These are phyloP conservation scores for Solen grandis DNA, from an alignment of 1,140 invertebrate species.

Conservation along the genomic window DNA sequence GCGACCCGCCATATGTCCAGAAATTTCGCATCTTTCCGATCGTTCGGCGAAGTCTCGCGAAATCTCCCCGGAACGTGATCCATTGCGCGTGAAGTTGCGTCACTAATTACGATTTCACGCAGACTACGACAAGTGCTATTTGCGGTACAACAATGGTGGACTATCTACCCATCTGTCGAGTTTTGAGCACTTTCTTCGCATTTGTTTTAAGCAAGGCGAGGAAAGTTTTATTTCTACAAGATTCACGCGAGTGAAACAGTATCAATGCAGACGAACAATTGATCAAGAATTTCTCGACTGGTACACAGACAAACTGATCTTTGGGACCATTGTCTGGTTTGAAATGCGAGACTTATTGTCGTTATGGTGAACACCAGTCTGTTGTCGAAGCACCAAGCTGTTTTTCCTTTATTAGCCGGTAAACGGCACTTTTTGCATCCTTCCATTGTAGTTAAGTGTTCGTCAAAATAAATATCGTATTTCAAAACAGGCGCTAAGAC, in stretches of 20 bases:
- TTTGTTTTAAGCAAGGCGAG: neutral
- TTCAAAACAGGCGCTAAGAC: neutral
- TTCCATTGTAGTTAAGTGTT: neutral
- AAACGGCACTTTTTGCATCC: conserved; percentile 9
- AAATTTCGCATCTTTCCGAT: conserved; percentile 31
- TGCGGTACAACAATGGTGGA: conserved; percentile 29
- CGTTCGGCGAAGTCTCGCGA: conserved; percentile 24
- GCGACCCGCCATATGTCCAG: conserved; percentile 51
- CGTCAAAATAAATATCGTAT: conserved; percentile 49
- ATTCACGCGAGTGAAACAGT: too few relatives aligned
- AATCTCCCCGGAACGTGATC: conserved; percentile 39
- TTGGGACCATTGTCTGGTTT: neutral
- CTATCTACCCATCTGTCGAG: conserved; percentile 55
- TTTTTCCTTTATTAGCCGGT: conserved; percentile 40
- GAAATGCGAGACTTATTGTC: conserved; percentile 42
- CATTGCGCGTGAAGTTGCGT: conserved; percentile 48
- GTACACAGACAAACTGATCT: conserved; percentile 15
- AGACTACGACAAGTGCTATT: conserved; percentile 41
- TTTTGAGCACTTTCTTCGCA: neutral
- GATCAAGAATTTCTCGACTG: neutral
- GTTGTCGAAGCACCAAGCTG: conserved; percentile 20
- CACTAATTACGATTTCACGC: conserved; percentile 53
- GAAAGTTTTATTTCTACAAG: too few relatives aligned
- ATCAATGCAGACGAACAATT: neutral
- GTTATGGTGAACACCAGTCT: conserved; percentile 2